Conservation (phyloP, 2,797 vertebrate species). For the Pogonophryne albipinna region DNA sequence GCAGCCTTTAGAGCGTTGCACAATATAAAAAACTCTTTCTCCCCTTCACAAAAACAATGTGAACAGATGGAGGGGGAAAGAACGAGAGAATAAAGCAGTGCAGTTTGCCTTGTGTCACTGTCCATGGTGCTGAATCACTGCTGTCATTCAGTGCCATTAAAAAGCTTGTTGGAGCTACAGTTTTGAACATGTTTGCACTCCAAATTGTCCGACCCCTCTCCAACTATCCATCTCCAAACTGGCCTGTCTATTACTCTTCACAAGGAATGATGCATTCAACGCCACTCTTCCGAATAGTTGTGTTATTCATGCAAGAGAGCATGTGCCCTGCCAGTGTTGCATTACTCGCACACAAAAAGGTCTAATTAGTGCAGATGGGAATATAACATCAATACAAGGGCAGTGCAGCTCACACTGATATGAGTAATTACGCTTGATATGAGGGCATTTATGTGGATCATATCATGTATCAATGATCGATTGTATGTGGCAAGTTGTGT, state of each 20-base stretch:
- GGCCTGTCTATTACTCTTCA: conserved; percentile 24
- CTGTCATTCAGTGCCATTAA: conserved; percentile 53
- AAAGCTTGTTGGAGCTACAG: conserved; percentile 53
- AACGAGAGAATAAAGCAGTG: conserved; percentile 14
- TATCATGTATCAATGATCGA: conserved; percentile 50
- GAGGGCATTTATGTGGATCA: conserved; percentile 42
- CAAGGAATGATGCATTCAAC: conserved; percentile 40
- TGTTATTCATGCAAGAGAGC: conserved; percentile 52
- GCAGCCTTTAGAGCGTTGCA: conserved; percentile 30
- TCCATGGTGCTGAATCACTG: conserved; percentile 80
- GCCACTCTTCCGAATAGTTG: conserved; percentile 32
- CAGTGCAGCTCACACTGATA: conserved; percentile 47
- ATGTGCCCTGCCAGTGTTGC: conserved; percentile 38
- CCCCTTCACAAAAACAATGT: conserved; percentile 3
- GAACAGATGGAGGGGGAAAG: conserved; percentile 15
- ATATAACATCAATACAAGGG: conserved; percentile 59
- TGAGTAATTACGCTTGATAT: conserved; percentile 55
- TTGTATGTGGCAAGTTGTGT: conserved; percentile 26
- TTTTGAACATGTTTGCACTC: conserved; percentile 58
- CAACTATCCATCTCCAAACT: conserved; percentile 40
- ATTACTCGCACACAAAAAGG: conserved; percentile 44
- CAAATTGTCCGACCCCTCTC: conserved; percentile 32
- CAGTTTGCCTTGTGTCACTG: conserved; percentile 67
- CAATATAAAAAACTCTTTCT: conserved; percentile 34
- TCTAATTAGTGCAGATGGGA: conserved; percentile 72